These are phyloP conservation scores for Dendrophyllia cribrosa DNA, from an alignment of 64 coral and sea anemone genomes.

Conservation along the genomic window DNA sequence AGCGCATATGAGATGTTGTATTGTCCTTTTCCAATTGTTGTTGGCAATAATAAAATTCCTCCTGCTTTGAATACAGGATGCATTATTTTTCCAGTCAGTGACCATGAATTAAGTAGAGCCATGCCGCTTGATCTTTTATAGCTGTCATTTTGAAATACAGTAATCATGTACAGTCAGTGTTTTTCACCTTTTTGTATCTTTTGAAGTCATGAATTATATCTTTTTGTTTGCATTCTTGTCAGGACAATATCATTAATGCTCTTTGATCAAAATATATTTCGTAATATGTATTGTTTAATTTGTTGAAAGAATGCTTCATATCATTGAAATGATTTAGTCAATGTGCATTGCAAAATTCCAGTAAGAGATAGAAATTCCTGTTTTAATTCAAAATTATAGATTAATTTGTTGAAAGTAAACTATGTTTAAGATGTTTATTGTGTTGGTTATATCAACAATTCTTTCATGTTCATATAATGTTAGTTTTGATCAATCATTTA, in stretches of 20 bases:
- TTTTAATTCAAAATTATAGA: too few species aligned
- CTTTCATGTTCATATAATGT: too few species aligned
- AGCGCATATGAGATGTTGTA: background rate
- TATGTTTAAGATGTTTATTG: background rate
- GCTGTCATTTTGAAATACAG: too few species aligned
- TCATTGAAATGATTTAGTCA: background rate
- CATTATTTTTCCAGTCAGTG: too few species aligned
- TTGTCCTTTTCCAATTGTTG: background rate
- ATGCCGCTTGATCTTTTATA: too few species aligned
- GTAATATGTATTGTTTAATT: background rate
- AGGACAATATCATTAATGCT: background rate
- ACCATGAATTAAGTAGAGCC: too few species aligned
- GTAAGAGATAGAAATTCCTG: too few species aligned
- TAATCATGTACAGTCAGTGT: too few species aligned
- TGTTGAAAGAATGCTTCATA: background rate
- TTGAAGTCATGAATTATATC: background rate
- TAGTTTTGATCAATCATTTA: too few species aligned
- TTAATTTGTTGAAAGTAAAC: background rate
- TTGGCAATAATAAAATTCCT: background rate
- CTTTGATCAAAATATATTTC: conserved; percentile 12
- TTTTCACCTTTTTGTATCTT: background rate
- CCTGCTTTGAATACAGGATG: too few species aligned
- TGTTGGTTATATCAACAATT: too few species aligned
- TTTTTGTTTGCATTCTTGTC: background rate
- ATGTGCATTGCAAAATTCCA: too few species aligned